Conservation (phyloP, 92 coral and sea anemone genomes). For the Virgularia gustaviana region DNA sequence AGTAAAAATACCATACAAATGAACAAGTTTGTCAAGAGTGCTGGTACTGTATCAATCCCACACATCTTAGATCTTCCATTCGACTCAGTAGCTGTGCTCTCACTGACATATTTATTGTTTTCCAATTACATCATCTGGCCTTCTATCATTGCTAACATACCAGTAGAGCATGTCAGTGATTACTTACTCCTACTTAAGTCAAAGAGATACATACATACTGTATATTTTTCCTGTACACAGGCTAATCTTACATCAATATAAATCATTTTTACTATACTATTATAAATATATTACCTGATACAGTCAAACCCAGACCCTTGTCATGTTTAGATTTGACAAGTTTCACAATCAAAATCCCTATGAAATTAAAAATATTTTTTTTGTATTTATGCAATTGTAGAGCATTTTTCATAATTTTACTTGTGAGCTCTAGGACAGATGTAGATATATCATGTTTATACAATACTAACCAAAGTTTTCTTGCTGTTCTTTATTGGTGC, state of each 20-base stretch:
- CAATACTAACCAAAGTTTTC: not conserved
- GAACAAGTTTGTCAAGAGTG: not conserved
- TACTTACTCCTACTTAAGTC: too few relatives aligned
- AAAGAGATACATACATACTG: too few relatives aligned
- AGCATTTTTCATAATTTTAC: not conserved
- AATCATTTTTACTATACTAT: not conserved
- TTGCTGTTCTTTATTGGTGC: not conserved
- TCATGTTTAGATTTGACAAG: conserved; percentile 33
- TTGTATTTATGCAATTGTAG: not conserved
- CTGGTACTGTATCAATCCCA: too few relatives aligned
- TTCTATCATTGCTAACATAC: too few relatives aligned
- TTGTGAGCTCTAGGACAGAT: not conserved
- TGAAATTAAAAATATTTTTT: not conserved
- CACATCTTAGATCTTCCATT: too few relatives aligned
- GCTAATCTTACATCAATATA: too few relatives aligned
- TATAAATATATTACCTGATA: conserved; percentile 16
- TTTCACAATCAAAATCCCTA: conserved; percentile 30
- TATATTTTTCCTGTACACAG: too few relatives aligned
- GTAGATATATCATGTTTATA: not conserved
- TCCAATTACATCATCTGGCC: too few relatives aligned
- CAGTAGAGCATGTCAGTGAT: too few relatives aligned
- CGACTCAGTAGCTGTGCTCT: too few relatives aligned
- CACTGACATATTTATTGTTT: too few relatives aligned
- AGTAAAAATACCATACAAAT: not conserved
- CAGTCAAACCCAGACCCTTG: conserved; percentile 34